Conservation (phyloP, 2,888 invertebrate species). For the Andrena praecox region DNA sequence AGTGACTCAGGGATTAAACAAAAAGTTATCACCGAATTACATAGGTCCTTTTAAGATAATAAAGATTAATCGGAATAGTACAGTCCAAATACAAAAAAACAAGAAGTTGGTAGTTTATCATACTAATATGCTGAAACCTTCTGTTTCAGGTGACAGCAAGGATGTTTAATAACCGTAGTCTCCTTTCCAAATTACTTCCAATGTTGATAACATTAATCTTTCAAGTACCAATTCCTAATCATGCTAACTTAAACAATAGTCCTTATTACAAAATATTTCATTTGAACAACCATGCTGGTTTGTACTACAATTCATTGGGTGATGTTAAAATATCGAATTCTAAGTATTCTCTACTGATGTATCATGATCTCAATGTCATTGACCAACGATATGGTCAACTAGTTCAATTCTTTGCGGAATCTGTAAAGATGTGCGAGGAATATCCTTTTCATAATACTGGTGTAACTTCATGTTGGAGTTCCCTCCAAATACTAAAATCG, state of each 20-base stretch:
- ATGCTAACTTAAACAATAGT: not conserved
- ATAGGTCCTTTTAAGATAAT: too few species aligned
- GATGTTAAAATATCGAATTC: not conserved
- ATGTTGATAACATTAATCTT: too few species aligned
- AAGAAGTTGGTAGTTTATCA: too few species aligned
- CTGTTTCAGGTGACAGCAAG: too few species aligned
- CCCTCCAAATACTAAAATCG: not conserved
- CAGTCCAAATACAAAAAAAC: too few species aligned
- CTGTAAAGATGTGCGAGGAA: not conserved
- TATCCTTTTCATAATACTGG: not conserved
- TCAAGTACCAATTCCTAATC: too few species aligned
- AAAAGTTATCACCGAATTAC: too few species aligned
- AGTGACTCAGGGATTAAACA: too few species aligned
- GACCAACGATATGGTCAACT: not conserved
- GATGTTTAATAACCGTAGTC: too few species aligned
- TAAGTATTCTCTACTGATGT: not conserved
- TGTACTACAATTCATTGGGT: not conserved
- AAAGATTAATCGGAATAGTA: too few species aligned
- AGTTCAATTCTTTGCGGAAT: not conserved
- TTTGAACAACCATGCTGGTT: not conserved
- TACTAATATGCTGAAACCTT: too few species aligned
- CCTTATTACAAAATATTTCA: not conserved
- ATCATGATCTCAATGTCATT: not conserved
- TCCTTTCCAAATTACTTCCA: too few species aligned
- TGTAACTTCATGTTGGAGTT: not conserved